phyloP scores from a whole-genome alignment of 92 coral and sea anemone species.

The Pocillopora grandis region DNA sequence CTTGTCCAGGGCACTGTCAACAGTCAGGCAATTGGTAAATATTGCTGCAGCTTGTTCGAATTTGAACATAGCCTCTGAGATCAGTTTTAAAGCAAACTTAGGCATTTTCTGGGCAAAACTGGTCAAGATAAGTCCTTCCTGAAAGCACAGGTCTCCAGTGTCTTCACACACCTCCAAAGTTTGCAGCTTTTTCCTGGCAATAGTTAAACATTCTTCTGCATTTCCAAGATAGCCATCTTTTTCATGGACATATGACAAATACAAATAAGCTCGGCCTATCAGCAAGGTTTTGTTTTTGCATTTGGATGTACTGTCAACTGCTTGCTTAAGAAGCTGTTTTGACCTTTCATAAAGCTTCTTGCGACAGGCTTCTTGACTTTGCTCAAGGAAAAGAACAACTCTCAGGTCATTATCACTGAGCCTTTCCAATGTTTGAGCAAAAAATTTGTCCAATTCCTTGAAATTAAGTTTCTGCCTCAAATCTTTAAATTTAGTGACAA shows the following conservation, averaged over 20 bases:
- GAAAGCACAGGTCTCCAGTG: slow-evolving; percentile 81
- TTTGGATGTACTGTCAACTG: slow-evolving; percentile 71
- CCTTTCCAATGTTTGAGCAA: slow-evolving; percentile 58
- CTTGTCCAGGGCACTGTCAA: slow-evolving; percentile 57
- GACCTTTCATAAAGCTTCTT: slow-evolving; percentile 71
- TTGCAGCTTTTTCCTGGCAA: slow-evolving; percentile 83
- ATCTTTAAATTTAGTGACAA: slow-evolving; percentile 61
- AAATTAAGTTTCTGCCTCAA: slow-evolving; percentile 60
- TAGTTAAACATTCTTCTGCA: slow-evolving; percentile 89
- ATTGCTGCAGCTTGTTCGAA: slow-evolving; percentile 77
- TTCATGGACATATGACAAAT: slow-evolving; percentile 82
- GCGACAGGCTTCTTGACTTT: slow-evolving; percentile 76
- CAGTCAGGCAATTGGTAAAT: slow-evolving; percentile 57
- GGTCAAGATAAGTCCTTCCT: slow-evolving; percentile 80
- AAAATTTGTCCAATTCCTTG: slow-evolving; percentile 66
- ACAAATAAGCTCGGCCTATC: slow-evolving; percentile 82
- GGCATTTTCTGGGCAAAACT: slow-evolving; percentile 83
- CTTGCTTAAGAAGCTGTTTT: slow-evolving; percentile 79
- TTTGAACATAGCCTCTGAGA: slow-evolving; percentile 79
- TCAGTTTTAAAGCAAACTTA: slow-evolving; percentile 63
- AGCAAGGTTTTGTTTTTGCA: slow-evolving; percentile 83
- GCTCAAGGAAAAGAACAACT: slow-evolving; percentile 80
- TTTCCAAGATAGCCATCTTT: slow-evolving; percentile 82
- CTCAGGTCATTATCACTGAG: slow-evolving; percentile 66
- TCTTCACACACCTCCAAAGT: slow-evolving; percentile 81